Conservation (phyloP, 2,797 vertebrate genomes). For the Fratercula arctica region DNA sequence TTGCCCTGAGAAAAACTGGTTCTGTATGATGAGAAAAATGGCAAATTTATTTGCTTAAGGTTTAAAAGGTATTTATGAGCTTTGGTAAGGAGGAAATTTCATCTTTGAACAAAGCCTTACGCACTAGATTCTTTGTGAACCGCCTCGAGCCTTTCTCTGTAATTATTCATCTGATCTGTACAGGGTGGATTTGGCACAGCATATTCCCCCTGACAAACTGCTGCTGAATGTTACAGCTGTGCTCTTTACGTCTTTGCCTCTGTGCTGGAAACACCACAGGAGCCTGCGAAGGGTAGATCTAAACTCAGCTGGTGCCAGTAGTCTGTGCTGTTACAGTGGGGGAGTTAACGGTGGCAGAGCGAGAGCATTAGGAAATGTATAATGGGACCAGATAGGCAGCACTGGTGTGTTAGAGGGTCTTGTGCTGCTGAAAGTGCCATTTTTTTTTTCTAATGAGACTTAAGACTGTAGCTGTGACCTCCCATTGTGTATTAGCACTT, state of each 20-base stretch:
- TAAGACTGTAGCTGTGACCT: neutral
- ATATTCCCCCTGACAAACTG: neutral
- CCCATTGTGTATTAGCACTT: neutral
- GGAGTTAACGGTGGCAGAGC: neutral
- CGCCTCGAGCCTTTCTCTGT: neutral
- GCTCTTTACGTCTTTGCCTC: neutral
- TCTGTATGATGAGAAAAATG: neutral
- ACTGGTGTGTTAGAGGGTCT: neutral
- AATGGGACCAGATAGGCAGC: neutral
- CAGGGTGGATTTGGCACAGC: neutral
- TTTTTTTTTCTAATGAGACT: neutral
- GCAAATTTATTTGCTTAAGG: conserved; percentile 66
- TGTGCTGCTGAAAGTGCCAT: neutral
- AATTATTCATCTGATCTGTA: neutral
- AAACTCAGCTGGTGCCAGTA: neutral
- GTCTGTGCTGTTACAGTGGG: neutral
- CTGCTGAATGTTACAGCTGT: neutral
- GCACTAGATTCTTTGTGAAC: conserved; percentile 42
- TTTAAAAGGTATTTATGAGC: conserved; percentile 69
- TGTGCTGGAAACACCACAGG: neutral
- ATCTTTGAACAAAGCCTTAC: conserved; percentile 49
- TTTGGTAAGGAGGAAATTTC: conserved; percentile 68
- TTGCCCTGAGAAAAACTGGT: conserved; percentile 11
- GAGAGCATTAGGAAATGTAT: neutral
- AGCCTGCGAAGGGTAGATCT: neutral